Conservation (phyloP, 2,113 vertebrate species). For the Mastomys natalensis region DNA sequence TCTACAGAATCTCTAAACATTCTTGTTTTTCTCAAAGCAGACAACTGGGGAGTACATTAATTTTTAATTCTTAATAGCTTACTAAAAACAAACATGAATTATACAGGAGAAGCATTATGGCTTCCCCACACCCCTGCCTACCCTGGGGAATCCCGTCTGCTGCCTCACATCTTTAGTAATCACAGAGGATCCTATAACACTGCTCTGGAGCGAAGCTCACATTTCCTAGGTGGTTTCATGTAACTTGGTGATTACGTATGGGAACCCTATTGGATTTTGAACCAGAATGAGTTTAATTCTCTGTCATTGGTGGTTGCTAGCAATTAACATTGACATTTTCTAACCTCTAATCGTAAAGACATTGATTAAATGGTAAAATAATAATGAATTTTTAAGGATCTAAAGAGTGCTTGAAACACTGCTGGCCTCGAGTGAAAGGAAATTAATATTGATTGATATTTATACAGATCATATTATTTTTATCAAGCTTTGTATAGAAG, state of each 20-base stretch:
- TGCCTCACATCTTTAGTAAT: neutral
- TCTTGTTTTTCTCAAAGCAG: constrained; percentile 31
- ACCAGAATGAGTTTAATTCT: neutral
- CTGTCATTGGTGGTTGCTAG: neutral
- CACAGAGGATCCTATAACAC: neutral
- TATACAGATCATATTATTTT: neutral
- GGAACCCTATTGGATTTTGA: neutral
- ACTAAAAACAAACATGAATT: constrained; percentile 68
- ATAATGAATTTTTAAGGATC: neutral
- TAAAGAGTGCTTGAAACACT: neutral
- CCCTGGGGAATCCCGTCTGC: neutral
- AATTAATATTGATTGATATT: constrained; percentile 35
- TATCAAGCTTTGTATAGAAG: constrained; percentile 16
- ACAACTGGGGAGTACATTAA: constrained; percentile 50
- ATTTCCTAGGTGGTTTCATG: neutral
- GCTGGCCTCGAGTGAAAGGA: neutral
- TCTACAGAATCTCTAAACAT: constrained; percentile 12
- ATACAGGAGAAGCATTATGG: constrained; percentile 4
- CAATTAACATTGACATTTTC: neutral
- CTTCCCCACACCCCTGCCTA: neutral
- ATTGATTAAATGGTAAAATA: neutral
- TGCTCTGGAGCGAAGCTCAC: neutral
- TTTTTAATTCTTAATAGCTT: constrained; percentile 71
- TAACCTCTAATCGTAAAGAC: neutral
- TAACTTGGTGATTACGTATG: neutral